Base-by-base conservation (phyloP, 2,888 invertebrate species). In the Barypeithes pellucidus region DNA sequence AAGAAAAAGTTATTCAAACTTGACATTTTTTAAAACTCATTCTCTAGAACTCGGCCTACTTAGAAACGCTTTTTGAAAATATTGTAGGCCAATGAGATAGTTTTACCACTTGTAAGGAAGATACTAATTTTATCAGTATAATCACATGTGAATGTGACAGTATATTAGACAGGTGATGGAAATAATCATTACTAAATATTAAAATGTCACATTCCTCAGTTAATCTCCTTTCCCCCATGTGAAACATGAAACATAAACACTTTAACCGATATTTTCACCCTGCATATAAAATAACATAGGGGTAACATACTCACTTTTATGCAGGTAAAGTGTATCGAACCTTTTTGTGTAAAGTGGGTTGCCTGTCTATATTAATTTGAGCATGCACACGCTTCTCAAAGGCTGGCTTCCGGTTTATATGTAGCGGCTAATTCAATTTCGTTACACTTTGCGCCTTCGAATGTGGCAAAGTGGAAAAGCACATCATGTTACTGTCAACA, bases 391-490 rank as follows among this genome's bases (percentile, higher is more conserved):
- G 52, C 43, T 50, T 22, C 63, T 61, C 68, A 69, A 69, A 61
- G 61, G 43, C 43, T 45, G 45, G 43, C 45, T 62, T 43, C 36
- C 67, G 59, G 60, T 57, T 67, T 67, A 60, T 63, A 52, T 70
- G 71, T 57, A 52, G 54, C 66, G 33, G 57, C 50, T 72, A 67
- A 72, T 72, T 72, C 67, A 50, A 72, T 72, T 67, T 61, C 24
- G 72, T 67, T 54, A 72, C 72, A 66, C 72, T 72, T 72, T 67
- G 61, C 72, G 67, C 67, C 72, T 72, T 57, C 45, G 50, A 41
- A 62, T 62, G 41, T 45, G 45, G 43, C 43, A 62, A 67, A 52
- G 67, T 54, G 60, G 67, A 54, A 62, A 72, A 62, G 67, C 72
- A 54, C 67, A 62, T 72, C 62, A 54, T 67, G 72, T 67, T 67